Conservation (phyloP, 30 jellyfish, hydroid and myxozoan species). For the Chrysaora quinquecirrha region DNA sequence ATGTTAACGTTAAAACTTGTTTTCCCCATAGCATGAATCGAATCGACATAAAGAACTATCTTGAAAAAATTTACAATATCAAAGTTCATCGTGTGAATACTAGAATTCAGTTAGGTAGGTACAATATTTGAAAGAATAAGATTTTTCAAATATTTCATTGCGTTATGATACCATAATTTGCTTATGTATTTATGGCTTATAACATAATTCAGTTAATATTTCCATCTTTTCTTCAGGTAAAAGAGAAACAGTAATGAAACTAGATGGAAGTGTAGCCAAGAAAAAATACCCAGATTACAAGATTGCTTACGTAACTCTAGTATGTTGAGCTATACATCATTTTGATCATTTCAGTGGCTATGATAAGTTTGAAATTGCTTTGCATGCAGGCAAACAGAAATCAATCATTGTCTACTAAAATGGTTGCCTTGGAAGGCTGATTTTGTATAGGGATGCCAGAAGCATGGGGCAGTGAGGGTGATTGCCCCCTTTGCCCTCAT, state of each 20-base stretch:
- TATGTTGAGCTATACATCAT: constrained; percentile 45
- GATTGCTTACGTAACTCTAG: constrained; percentile 84
- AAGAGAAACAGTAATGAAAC: constrained; percentile 37
- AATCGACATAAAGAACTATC: constrained; percentile 76
- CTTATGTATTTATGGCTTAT: not conserved
- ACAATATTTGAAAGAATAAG: not conserved
- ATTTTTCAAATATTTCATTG: too few relatives aligned
- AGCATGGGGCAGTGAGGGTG: too few relatives aligned
- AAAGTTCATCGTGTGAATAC: constrained; percentile 83
- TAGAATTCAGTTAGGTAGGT: constrained; percentile 71
- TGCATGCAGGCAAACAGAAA: too few relatives aligned
- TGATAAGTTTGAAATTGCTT: too few relatives aligned
- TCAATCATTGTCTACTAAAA: too few relatives aligned
- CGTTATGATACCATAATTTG: too few relatives aligned
- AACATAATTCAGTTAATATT: not conserved
- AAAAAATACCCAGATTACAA: constrained; percentile 73
- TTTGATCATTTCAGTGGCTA: too few relatives aligned
- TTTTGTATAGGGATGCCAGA: too few relatives aligned
- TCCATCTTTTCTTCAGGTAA: constrained; percentile 18
- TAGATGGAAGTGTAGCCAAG: constrained; percentile 59
- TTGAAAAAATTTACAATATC: constrained; percentile 81
- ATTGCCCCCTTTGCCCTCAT: too few relatives aligned
- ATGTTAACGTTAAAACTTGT: too few relatives aligned
- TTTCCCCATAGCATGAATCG: constrained; percentile 79
- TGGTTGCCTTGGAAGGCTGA: too few relatives aligned